Base-by-base conservation (phyloP, 2,888 invertebrate genomes). In the Ochropacha duplaris region DNA sequence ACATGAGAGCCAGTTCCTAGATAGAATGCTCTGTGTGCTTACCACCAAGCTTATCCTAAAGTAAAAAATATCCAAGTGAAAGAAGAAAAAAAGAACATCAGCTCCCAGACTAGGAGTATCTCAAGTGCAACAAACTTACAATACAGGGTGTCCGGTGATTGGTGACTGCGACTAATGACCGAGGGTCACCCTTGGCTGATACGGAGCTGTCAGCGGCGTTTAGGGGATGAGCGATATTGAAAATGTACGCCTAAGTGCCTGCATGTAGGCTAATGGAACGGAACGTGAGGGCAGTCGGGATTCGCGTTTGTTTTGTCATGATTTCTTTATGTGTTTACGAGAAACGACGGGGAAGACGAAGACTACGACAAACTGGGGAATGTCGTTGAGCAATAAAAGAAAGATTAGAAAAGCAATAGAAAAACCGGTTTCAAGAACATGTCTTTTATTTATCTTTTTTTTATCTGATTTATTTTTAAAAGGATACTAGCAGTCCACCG, bases 101-200 rank as follows among this genome's bases (percentile, higher is more conserved):
- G 56, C 79, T 69, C 76, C 57, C 59, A 3, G 62, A 49, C 72
- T 76, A 72, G 16, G 58, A 72, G 76, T 72, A 58, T 24, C 12
- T 57, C 69, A 72, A 72, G 54, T 75, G 80, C 78, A 79, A 80
- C 83, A 79, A 80, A 81, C 81, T 78, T 77, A 74, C 79, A 68
- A 70, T 74, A 31, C 51, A 51, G 22, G 58, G 57, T 66, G 79
- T 79, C 79, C 81, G 65, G 66, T 71, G 66, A 76, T 67, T 75
- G 81, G 79, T 74, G 84, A 80, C 76, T 78, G 76, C 44, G 44
- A 44, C 79, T 83, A 81, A 83, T 83, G 81, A 79, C 77, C 63
- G 62, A 70, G 76, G 71, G 73, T 62, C 64, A 65, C 66, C 66
- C 72, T 69, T 66, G 59, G 51, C 19, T 44, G 44, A 44, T 9